Evolutionary conservation across 2,888 invertebrate species (phyloP).

Genomic region (Caenorhabditis wallacei): DNA sequence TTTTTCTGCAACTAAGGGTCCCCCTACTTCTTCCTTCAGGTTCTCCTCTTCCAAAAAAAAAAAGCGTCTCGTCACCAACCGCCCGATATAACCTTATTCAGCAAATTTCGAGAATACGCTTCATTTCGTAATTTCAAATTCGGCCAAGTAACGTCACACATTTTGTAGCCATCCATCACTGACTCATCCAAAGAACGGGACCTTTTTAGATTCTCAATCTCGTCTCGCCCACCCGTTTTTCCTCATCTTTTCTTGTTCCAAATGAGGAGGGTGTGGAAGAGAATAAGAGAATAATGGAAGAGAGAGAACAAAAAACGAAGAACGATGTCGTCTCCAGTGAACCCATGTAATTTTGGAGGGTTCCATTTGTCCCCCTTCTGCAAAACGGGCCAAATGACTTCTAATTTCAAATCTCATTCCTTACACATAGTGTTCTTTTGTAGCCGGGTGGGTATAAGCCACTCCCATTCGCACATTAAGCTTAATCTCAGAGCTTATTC

Average conservation of each 20-base stretch:
- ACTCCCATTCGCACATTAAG: slow-evolving; percentile 3
- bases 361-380: slow-evolving; percentile 17
- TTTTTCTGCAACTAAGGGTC: background rate
- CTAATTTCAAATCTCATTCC: slow-evolving; percentile 18
- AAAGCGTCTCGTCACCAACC: slow-evolving; percentile 11
- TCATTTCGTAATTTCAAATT: slow-evolving; percentile 43
- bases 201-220: slow-evolving; percentile 55
- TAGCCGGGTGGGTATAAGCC: slow-evolving; percentile 10
- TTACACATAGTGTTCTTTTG: slow-evolving; percentile 6
- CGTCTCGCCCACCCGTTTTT: slow-evolving; percentile 57
- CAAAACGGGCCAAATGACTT: slow-evolving; percentile 15
- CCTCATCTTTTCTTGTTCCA: slow-evolving; percentile 20
- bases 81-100: slow-evolving; percentile 29
- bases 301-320: slow-evolving; percentile 9
- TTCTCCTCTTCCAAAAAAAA: background rate
- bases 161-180: slow-evolving; percentile 41
- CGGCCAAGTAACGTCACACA: slow-evolving; percentile 19
- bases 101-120: slow-evolving; percentile 30
- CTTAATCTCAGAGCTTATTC: slow-evolving; percentile 6
- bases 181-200: slow-evolving; percentile 51
- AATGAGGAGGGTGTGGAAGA: slow-evolving; percentile 9
- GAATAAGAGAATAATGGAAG: slow-evolving; percentile 14
- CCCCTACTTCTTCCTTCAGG: background rate
- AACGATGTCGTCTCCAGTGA: slow-evolving; percentile 31
- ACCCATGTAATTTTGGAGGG: slow-evolving; percentile 34